phyloP scores from a whole-genome alignment of 1,140 invertebrate genomes.

The Caenorhabditis tropicalis region DNA sequence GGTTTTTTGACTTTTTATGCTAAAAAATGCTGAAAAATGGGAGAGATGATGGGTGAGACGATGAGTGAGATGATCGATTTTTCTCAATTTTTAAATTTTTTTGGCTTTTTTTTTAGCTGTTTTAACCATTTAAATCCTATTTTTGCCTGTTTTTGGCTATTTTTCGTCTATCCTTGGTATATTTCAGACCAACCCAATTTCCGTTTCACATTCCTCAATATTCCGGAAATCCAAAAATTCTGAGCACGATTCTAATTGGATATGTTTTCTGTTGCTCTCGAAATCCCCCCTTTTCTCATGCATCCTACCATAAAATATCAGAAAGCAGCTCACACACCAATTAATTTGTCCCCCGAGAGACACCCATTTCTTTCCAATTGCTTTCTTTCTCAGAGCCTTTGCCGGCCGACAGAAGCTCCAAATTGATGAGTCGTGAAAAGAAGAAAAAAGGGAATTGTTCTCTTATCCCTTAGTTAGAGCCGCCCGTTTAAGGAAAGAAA shows the following conservation, averaged over 20 bases:
- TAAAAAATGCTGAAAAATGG: no score
- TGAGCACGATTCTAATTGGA: neutral
- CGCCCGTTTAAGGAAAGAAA: neutral
- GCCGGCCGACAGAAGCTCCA: neutral
- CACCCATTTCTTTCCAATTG: neutral
- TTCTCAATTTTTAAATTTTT: no score
- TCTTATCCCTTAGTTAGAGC: neutral
- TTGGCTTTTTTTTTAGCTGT: no score
- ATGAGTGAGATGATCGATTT: no score
- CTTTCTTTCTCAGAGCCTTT: neutral
- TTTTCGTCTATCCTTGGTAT: neutral
- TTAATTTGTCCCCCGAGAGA: neutral
- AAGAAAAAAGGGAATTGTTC: neutral
- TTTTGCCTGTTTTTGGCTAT: neutral
- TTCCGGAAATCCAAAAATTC: no score
- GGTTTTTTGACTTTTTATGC: no score
- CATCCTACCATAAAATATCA: neutral
- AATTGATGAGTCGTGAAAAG: constrained; percentile 1
- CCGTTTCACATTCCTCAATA: neutral
- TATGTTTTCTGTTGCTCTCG: neutral
- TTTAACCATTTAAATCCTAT: no score
- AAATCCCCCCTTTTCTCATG: no score
- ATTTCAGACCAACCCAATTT: no score
- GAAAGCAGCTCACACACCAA: neutral
- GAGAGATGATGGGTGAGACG: no score